Conservation (phyloP, 2,113 vertebrate species). For the Cochlearius cochlearius region DNA sequence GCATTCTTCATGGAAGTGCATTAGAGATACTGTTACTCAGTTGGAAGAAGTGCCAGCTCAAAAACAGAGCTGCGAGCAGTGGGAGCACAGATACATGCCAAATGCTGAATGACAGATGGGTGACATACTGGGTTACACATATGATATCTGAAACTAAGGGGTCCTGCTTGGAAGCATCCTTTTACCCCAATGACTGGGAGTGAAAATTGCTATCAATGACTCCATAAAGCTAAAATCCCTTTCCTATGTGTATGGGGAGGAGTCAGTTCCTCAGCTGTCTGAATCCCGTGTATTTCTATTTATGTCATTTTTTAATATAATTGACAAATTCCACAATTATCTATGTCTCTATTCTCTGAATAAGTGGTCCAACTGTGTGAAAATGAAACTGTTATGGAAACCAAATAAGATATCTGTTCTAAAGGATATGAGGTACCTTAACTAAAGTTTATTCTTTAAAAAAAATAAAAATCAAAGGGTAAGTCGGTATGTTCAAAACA, state of each 20-base stretch:
- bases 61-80: background rate
- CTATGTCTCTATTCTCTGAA: background rate
- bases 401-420: background rate
- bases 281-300: background rate
- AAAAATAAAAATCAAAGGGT: background rate
- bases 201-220: background rate
- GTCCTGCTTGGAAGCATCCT: background rate
- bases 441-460: background rate
- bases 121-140: background rate
- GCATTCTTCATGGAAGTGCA: background rate
- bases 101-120: background rate
- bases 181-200: background rate
- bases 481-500: background rate
- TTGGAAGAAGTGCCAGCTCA: background rate
- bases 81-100: background rate
- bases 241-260: background rate
- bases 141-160: background rate
- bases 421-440: background rate
- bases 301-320: background rate
- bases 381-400: background rate
- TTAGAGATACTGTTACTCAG: background rate
- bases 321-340: background rate
- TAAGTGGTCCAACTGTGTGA: background rate
- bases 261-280: background rate
- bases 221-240: background rate